Conservation (phyloP, 2,888 invertebrate genomes). For the Eupithecia insigniata region DNA sequence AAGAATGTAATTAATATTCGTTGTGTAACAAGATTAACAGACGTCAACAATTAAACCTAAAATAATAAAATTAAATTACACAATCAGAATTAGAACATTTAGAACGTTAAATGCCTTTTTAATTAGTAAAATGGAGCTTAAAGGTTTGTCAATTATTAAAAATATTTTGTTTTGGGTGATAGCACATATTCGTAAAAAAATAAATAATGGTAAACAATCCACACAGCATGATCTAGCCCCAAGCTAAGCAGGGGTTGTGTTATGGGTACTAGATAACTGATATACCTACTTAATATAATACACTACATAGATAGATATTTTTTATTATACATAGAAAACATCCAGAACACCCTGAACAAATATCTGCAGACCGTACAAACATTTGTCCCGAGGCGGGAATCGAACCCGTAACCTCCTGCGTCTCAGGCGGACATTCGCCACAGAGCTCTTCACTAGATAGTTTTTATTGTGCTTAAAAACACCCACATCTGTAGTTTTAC, state of each 20-base stretch:
- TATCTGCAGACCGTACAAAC: no score
- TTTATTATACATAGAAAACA: background rate
- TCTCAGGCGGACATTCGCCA: no score
- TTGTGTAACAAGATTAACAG: constrained; percentile 3
- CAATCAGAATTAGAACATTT: background rate
- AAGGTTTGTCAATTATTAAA: background rate
- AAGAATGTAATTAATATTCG: background rate
- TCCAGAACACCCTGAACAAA: no score
- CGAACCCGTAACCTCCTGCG: no score
- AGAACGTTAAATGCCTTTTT: background rate
- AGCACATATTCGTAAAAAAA: background rate
- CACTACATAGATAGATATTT: no score
- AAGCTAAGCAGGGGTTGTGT: background rate
- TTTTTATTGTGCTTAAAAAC: no score
- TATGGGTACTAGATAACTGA: no score
- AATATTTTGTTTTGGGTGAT: background rate
- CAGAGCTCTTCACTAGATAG: no score
- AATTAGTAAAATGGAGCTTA: background rate
- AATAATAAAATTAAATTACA: constrained; percentile 5
- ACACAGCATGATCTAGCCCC: background rate
- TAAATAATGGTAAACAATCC: no score
- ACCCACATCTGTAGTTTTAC: no score
- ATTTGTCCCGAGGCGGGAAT: no score
- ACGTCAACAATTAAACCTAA: background rate
- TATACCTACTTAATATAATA: no score